These are phyloP conservation scores for Etheostoma cragini DNA, from an alignment of 2,113 vertebrate species.

Conservation along the genomic window DNA sequence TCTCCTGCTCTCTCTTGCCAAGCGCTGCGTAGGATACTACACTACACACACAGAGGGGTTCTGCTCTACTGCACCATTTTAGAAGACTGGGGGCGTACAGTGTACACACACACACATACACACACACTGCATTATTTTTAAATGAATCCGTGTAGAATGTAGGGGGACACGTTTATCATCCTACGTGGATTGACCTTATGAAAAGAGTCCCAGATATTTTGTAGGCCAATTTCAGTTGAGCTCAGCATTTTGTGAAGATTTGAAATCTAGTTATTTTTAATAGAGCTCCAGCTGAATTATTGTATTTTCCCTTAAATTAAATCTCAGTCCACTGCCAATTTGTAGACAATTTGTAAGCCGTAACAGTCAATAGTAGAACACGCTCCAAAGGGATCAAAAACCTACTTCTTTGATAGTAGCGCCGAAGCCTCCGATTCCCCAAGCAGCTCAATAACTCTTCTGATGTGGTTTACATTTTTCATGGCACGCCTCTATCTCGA, in stretches of 20 bases:
- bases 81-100: constrained; percentile 51
- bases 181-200: constrained; percentile 36
- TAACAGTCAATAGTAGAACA: constrained; percentile 1
- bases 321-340: constrained; percentile 23
- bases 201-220: constrained; percentile 31
- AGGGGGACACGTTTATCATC: constrained; percentile 35
- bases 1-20: constrained; percentile 59
- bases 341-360: constrained; percentile 45
- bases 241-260: neutral
- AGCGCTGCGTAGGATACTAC: constrained; percentile 70
- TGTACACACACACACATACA: constrained; percentile 29
- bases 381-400: constrained; percentile 26
- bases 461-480: constrained; percentile 59
- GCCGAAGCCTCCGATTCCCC: constrained; percentile 48
- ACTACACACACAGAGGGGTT: constrained; percentile 62
- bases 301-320: neutral
- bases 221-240: neutral
- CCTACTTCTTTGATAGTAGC: constrained; percentile 16
- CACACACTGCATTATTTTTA: constrained; percentile 2
- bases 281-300: neutral
- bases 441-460: constrained; percentile 49
- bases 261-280: constrained; percentile 1
- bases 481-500: constrained; percentile 45
- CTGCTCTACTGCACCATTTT: constrained; percentile 76
- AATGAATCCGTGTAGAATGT: constrained; percentile 22